Conservation (phyloP, 2,888 invertebrate species). For the Diplazon laetatorius region DNA sequence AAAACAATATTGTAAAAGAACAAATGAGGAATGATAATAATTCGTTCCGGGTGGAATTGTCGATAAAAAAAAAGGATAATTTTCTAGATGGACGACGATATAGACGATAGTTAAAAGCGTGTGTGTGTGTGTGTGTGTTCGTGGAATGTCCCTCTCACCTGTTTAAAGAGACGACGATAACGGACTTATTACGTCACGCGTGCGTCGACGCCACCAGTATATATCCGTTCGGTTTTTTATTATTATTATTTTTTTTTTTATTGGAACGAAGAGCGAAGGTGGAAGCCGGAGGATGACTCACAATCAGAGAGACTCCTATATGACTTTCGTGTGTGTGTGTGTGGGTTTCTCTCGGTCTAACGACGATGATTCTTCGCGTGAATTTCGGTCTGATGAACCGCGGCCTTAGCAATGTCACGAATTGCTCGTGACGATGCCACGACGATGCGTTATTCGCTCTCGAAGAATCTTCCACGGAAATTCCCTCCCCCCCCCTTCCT, state of each 20-base stretch:
- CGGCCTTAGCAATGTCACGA: constrained; percentile 46
- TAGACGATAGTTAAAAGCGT: too few relatives aligned
- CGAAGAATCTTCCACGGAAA: not conserved
- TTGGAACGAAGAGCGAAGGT: constrained; percentile 25
- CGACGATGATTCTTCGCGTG: constrained; percentile 44
- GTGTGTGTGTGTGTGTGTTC: not conserved
- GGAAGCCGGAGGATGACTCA: constrained; percentile 7
- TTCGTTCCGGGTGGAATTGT: too few relatives aligned
- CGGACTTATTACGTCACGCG: constrained; percentile 67
- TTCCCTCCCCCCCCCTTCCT: too few relatives aligned
- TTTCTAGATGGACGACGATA: too few relatives aligned
- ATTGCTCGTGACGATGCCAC: constrained; percentile 5
- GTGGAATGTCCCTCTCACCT: constrained; percentile 66
- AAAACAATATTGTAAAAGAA: too few relatives aligned
- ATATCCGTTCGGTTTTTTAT: constrained; percentile 24
- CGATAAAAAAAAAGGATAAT: too few relatives aligned
- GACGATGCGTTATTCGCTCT: constrained; percentile 14
- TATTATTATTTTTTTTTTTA: too few relatives aligned
- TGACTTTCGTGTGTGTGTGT: too few relatives aligned
- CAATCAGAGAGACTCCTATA: not conserved
- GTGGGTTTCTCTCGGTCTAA: constrained; percentile 50
- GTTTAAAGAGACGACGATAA: constrained; percentile 69
- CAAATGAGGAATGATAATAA: too few relatives aligned
- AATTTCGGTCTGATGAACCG: constrained; percentile 58
- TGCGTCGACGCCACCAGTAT: constrained; percentile 24